Percentiles rank a stretch among this genome's conserved stretches.
phyloP scores from a whole-genome alignment of 2,113 vertebrate genomes.

The Meleagris gallopavo region DNA sequence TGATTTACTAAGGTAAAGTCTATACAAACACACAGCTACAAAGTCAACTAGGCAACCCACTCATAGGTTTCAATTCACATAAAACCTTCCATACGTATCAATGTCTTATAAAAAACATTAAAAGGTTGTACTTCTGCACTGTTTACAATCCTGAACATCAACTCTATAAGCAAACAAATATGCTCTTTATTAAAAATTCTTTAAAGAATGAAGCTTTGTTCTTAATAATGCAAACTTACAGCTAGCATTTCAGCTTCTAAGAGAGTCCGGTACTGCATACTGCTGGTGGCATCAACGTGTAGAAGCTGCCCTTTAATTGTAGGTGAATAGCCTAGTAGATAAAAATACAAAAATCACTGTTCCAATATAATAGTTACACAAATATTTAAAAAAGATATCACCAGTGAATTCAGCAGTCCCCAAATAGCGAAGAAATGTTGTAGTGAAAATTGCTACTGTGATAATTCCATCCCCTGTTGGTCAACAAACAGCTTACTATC shows the following conservation, averaged over 20 bases:
- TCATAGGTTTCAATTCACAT: not conserved
- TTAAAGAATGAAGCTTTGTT: not conserved
- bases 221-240: constrained; percentile 81
- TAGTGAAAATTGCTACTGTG: not conserved
- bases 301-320: constrained; percentile 98
- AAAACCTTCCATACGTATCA: not conserved
- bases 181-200: not conserved
- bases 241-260: constrained; percentile 98
- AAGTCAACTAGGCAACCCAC: not conserved
- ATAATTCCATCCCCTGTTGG: not conserved
- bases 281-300: constrained; percentile 97
- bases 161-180: not conserved
- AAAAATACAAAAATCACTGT: not conserved
- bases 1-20: not conserved
- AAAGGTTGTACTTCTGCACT: not conserved
- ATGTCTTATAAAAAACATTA: not conserved
- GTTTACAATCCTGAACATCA: not conserved
- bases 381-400: not conserved
- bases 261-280: constrained; percentile 97
- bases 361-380: not conserved
- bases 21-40: not conserved
- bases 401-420: not conserved
- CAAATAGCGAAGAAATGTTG: not conserved
- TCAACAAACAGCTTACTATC: not conserved
- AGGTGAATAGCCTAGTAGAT: constrained; percentile 88